A percentile compares a stretch with the other conserved stretches of the same genome.
Evolutionary conservation across 2,113 vertebrate species (phyloP).

Genomic region (Xiphophorus maculatus): DNA sequence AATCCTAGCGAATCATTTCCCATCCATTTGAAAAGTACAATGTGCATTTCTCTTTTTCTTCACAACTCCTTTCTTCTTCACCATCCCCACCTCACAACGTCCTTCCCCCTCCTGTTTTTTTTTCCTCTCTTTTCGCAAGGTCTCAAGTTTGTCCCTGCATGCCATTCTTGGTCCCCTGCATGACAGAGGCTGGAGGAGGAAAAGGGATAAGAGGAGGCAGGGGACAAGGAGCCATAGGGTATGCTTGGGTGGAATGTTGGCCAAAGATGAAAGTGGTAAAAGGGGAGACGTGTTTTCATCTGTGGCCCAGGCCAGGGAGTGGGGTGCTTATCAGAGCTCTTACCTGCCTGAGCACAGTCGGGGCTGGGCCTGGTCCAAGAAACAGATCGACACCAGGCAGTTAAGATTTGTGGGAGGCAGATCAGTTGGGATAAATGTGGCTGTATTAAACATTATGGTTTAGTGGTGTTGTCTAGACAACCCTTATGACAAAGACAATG

Average conservation of each 20-base stretch:
- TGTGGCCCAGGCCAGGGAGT: conserved; percentile 52
- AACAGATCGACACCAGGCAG: conserved; percentile 35
- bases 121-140: conserved; percentile 48
- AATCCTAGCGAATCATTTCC: conserved; percentile 93
- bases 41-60: conserved; percentile 81
- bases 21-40: conserved; percentile 89
- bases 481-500: neutral
- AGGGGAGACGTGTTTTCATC: conserved; percentile 76
- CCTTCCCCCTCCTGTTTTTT: conserved; percentile 41
- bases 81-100: conserved; percentile 51
- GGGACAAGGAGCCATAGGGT: conserved; percentile 58
- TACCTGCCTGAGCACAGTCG: conserved; percentile 68
- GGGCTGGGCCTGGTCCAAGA: conserved; percentile 45
- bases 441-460: neutral
- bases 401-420: conserved; percentile 15
- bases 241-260: conserved; percentile 73
- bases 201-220: conserved; percentile 59
- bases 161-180: conserved; percentile 49
- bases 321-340: conserved; percentile 62
- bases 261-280: conserved; percentile 80
- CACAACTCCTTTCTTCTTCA: conserved; percentile 49
- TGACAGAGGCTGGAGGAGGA: conserved; percentile 52
- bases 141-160: conserved; percentile 70
- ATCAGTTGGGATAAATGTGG: conserved; percentile 11
- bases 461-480: neutral